Base-by-base conservation (phyloP, 2,113 vertebrate genomes). In the Chaetorhynchus papuensis region DNA sequence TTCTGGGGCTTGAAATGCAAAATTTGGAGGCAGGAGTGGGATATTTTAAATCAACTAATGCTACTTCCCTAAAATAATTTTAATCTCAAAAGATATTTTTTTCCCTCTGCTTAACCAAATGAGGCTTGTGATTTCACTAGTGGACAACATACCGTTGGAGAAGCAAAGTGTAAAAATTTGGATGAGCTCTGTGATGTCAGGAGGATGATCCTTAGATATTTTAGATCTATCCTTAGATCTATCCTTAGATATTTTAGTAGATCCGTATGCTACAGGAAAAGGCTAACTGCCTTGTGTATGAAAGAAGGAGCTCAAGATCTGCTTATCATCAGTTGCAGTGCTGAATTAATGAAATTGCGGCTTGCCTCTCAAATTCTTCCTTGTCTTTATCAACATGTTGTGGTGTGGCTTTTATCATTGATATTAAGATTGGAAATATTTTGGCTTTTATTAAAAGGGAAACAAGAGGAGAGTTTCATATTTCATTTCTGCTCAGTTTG, bases 271-370 rank as follows among this genome's bases (percentile, higher is more conserved):
- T 93, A 22, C 79, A 69, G 72, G 35, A 90, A 70, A 87, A 83
- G 70, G 18, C 45, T 69, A 77, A 37, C 66, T 74, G 80, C 44
- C 47, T 45, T 79, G 11, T 86, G 41, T 80, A 28, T 65, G n/a
- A 83, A 81, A 85, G 50, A 54, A 64, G 56, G 28, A 87, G 52
- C 49, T 56, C 20, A 24, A 82, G 22, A 77, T 83, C 76, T 77
- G 66, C 60, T 94, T 88, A 63, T 68, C 52, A 33, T 83, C 27
- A 47, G 57, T 83, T 91, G 21, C n/a, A 42, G 18, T 57, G 76
- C 50, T 85, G 45, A 94, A 57, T 80, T 93, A 88, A 93, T 95
- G 75, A 96, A 79, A 85, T 65, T 77, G 54, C 54, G 90, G 65
- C 30, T 86, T 93, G 50, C 30, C 12, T 83, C 41, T 83, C 79